Percentiles rank a stretch among this genome's conserved stretches.
Conservation (phyloP, 2,888 invertebrate genomes). For the Temnothorax rugatulus region DNA sequence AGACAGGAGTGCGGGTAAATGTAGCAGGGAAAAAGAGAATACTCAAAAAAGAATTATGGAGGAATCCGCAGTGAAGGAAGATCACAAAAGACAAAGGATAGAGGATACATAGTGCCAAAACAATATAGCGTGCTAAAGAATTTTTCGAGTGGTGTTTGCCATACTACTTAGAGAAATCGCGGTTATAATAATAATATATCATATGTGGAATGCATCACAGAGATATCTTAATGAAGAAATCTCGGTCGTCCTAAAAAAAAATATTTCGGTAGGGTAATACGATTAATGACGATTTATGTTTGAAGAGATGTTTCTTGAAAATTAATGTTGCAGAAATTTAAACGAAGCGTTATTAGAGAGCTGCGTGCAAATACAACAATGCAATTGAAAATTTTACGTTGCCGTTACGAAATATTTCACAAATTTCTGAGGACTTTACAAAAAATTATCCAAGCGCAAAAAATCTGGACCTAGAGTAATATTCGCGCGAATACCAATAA, state of each 20-base stretch:
- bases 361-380: neutral
- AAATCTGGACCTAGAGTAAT: neutral
- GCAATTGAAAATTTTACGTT: constrained; percentile 26
- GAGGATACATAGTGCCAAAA: constrained; percentile 91
- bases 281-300: constrained; percentile 6
- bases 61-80: constrained; percentile 85
- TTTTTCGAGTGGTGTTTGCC: constrained; percentile 28
- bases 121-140: constrained; percentile 53
- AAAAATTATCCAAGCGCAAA: constrained; percentile 8
- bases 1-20: constrained; percentile 81
- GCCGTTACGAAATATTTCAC: neutral
- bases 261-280: constrained; percentile 21
- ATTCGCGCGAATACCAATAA: neutral
- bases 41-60: constrained; percentile 86
- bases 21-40: constrained; percentile 86
- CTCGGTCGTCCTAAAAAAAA: constrained; percentile 7
- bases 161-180: constrained; percentile 39
- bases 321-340: constrained; percentile 15
- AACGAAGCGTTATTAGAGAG: neutral
- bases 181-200: constrained; percentile 30
- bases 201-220: constrained; percentile 20
- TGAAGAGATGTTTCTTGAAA: constrained; percentile 26
- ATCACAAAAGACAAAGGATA: constrained; percentile 87
- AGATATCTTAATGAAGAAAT: constrained; percentile 26
- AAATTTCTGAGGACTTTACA: constrained; percentile 31